Percentiles rank a stretch among this genome's conserved stretches.
Evolutionary conservation across 2,888 invertebrate species (phyloP).

Genomic region (Eucera pruinosa): DNA sequence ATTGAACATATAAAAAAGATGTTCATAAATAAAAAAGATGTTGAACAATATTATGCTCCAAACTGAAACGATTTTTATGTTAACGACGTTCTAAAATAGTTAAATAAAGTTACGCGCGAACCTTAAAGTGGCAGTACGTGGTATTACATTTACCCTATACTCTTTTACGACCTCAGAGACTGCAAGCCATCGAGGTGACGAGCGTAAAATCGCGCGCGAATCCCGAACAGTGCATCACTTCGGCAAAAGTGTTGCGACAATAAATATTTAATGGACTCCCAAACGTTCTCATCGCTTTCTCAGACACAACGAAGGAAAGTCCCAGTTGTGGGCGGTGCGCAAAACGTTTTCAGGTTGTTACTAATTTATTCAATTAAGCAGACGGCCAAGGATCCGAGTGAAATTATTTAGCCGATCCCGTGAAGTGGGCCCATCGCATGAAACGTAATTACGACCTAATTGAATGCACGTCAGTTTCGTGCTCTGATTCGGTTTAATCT

Average conservation of each 20-base stretch:
- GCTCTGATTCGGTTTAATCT: conserved; percentile 62
- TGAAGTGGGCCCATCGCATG: conserved; percentile 28
- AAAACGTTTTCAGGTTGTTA: conserved; percentile 27
- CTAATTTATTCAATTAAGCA: conserved; percentile 33
- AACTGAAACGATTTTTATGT: too few relatives aligned
- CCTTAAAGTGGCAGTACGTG: too few relatives aligned
- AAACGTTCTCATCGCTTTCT: conserved; percentile 23
- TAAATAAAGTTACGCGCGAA: too few relatives aligned
- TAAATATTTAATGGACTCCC: conserved; percentile 23
- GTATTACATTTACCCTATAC: too few relatives aligned
- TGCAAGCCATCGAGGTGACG: not conserved
- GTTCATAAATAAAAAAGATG: too few relatives aligned
- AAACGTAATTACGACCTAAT: conserved; percentile 58
- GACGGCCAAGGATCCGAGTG: not conserved
- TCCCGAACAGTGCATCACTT: not conserved
- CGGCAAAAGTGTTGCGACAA: not conserved
- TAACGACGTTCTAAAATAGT: too few relatives aligned
- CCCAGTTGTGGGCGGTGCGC: too few relatives aligned
- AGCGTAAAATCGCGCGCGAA: conserved; percentile 9
- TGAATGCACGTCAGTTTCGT: conserved; percentile 51
- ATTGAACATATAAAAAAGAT: too few relatives aligned
- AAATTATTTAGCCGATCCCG: conserved; percentile 46
- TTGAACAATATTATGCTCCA: too few relatives aligned
- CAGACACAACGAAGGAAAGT: not conserved
- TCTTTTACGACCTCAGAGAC: not conserved